Percentiles rank a stretch among this genome's conserved stretches.
phyloP scores from a whole-genome alignment of 2,797 vertebrate species.

The Alauda arvensis region DNA sequence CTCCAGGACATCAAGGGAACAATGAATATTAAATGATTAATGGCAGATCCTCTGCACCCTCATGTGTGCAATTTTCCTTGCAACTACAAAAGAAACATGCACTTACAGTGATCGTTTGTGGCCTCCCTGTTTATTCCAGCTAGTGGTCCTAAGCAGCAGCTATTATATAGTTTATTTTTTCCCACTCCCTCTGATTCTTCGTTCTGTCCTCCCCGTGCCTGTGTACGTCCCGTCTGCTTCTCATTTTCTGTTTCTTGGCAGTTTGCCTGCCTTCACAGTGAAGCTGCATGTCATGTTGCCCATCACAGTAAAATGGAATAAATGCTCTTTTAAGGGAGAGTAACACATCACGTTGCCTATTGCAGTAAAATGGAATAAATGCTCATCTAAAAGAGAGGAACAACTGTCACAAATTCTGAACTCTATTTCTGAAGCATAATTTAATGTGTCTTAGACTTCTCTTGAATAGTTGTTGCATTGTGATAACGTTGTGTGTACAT shows the following conservation, averaged over 20 bases:
- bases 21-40: slow-evolving; percentile 58
- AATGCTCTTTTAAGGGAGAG: neutral
- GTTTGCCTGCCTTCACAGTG: neutral
- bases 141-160: slow-evolving; percentile 28
- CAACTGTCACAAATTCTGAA: neutral
- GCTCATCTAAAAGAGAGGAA: neutral
- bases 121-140: slow-evolving; percentile 22
- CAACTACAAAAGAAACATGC: slow-evolving; percentile 36
- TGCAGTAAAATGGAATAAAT: neutral
- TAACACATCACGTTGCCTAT: neutral
- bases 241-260: neutral
- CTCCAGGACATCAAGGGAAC: slow-evolving; percentile 25
- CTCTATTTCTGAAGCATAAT: neutral
- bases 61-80: slow-evolving; percentile 26
- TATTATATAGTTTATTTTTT: slow-evolving; percentile 16
- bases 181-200: slow-evolving; percentile 29
- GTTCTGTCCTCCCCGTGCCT: neutral
- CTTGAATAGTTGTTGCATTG: neutral
- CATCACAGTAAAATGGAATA: neutral
- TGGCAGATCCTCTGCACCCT: slow-evolving; percentile 40
- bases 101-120: slow-evolving; percentile 9
- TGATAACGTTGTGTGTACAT: neutral
- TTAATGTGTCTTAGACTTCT: neutral
- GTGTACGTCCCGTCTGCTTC: neutral
- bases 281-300: neutral